Evolutionary conservation across 2,113 vertebrate genomes (phyloP), one percentile per base, ranked within the genome.

Genomic region (Cephalopholis sonnerati): DNA sequence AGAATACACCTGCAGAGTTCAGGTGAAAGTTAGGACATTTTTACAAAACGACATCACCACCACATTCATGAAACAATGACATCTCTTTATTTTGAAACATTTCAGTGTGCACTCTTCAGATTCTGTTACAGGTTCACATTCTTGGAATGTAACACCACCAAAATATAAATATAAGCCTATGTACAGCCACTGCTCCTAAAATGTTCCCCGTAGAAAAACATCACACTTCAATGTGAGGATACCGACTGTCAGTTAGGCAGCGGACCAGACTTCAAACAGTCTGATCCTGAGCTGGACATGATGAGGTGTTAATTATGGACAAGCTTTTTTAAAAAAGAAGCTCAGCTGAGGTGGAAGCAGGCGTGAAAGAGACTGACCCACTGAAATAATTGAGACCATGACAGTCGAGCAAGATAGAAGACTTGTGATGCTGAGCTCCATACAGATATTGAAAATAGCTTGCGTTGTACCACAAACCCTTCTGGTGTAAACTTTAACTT

Each of bases 131-230:
- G 65, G 57, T 84, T 89, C 53, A 93, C 93, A 94, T 94, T 94
- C 87, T 85, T 87, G 87, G 91, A 94, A 94, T 92, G 93, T 77
- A 92, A 91, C 83, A 39, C 79, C n/a, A 86, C 53, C 83, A 83
- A 74, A 82, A 83, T 91, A 92, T 89, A 91, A 92, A 92, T 85
- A 89, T 20, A 65, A 79, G 62, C 66, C 57, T 87, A 90, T 92
- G 88, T 89, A 93, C 89, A 91, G 82, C 82, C 86, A 74, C 66
- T 67, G 78, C 61, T 85, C 54, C 79, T 61, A 83, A 82, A 83
- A 88, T 79, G 81, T 82, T 91, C 41, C 64, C 77, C 36, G 22
- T 66, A 76, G 82, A 83, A 90, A 87, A 82, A 68, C 44, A 77
- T 51, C 13, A 55, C 27, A 68, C 24, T 78, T 66, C 9, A 25